Base-by-base conservation (phyloP, 2,888 invertebrate genomes). In the Caenorhabditis uteleia region DNA sequence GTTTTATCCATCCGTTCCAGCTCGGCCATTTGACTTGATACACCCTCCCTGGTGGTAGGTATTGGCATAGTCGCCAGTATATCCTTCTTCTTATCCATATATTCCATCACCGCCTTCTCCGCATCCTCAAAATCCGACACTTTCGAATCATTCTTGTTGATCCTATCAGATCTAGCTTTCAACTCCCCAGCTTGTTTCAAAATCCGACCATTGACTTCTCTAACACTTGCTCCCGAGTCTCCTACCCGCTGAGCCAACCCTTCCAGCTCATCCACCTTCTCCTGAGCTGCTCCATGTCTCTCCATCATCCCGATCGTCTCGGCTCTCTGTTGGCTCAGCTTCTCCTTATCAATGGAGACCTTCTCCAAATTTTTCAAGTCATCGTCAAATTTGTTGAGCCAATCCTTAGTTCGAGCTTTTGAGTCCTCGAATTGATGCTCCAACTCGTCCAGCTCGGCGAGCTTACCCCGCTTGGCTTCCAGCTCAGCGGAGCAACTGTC, bases 81-180 rank as follows among this genome's bases (percentile, higher is more conserved):
- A 29, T 54, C 53, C 16, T 21, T 51, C 18, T 42, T 74, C 65
- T n/a, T 54, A 21, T 67, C 68, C 59, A 79, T 77, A 64, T 70
- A 76, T 25, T 68, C 55, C 14, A 64, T 51, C 18, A 79, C 50
- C 21, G 69, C 71, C 10, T 67, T 65, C 21, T 72, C 72, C 34
- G 62, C 59, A 8, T 76, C 70, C 23, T 56, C 65, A 40, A 78
- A 73, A 27, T 68, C 60, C 40, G 68, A 58, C 18, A 64, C 62
- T 42, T 72, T 69, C 40, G 44, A 45, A 26, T 74, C 71, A 31
- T 72, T 68, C 44, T 61, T 55, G 34, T 68, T 69, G 42, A 73
- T 71, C n/a, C 58, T 48, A 14, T 68, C 68, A 21, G 45, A 44
- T 16, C 75, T 46, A 3, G 23, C 23, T 21, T 59, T 55, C 33